Evolutionary conservation across 2,888 invertebrate species (phyloP), one percentile per base, ranked within the genome.

Genomic region (Orgyia antiqua): DNA sequence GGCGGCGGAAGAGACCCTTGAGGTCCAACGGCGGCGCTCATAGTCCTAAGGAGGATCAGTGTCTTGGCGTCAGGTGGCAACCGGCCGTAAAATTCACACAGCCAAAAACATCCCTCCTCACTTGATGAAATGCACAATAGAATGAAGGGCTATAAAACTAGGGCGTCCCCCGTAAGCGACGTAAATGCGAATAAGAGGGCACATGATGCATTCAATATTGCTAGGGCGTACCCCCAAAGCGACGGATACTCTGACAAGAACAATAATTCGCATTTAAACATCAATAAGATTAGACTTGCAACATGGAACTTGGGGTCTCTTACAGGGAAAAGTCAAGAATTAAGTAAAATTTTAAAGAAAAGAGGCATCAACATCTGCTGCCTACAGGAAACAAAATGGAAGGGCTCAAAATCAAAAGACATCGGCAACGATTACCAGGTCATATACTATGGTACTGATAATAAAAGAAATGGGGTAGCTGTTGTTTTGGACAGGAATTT

Each of bases 321-420:
- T 31, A 44, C 37, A 5, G 38, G 42, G 31, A 20, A 44, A 17
- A 36, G 44, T 27, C 5, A 10, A 24, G 44, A 49, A 34, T 33
- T 43, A 4, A 31, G 29, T 13, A 28, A 39, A 23, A 23, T 29
- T 8, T 19, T 44, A 31, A n/a, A 32, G 10, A 17, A 37, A 39
- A 26, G 43, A 20, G 12, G 18, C 17, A 35, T 42, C 12, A 41
- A 43, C 25, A 33, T 39, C 2, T 39, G 42, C 26, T 41, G 45
- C 20, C 25, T 45, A 3, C 42, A 45, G 28, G 41, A 48, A 23
- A 37, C 35, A 13, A 42, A 40, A 24, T 48, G 48, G 48, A 41
- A 39, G 30, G 43, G 43, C 13, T 31, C 37, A 1, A 45, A 45
- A 27, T 35, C 41, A 12, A 6, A 6, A 41, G 37, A 20, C 24